Conservation (phyloP, 2,797 vertebrate genomes). For the Trichosurus vulpecula region DNA sequence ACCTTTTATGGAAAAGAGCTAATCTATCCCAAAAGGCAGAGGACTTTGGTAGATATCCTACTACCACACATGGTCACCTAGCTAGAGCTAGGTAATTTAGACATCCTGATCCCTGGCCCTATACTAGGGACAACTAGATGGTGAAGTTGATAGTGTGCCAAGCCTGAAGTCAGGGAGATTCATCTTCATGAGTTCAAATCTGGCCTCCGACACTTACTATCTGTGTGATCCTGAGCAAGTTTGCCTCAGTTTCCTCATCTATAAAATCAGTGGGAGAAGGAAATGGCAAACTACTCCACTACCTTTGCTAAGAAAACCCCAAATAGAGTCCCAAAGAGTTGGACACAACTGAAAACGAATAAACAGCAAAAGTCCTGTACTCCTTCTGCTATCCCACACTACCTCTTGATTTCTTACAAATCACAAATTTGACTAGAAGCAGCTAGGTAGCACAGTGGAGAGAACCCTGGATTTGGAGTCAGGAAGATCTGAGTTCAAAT, state of each 20-base stretch:
- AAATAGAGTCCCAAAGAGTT: neutral
- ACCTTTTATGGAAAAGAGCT: neutral
- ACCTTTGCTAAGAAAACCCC: neutral
- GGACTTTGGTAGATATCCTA: neutral
- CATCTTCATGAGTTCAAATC: neutral
- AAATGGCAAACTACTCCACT: neutral
- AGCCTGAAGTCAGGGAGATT: neutral
- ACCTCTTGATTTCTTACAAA: neutral
- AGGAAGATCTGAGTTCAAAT: neutral
- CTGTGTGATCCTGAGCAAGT: neutral
- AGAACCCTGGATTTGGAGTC: neutral
- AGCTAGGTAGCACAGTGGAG: neutral
- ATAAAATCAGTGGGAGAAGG: neutral
- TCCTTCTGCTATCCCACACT: neutral
- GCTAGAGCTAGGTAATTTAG: neutral
- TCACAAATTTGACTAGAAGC: neutral
- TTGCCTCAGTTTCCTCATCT: neutral
- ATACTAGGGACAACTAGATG: neutral
- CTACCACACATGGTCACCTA: neutral
- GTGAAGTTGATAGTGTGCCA: accelerated
- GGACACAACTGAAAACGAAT: neutral
- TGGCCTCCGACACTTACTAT: neutral
- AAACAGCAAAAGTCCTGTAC: neutral
- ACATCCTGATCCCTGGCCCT: neutral
- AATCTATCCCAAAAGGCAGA: neutral